A percentile compares a stretch with the other conserved stretches of the same genome.
Conservation (phyloP, 2,888 invertebrate species). For the Limulus polyphemus region DNA sequence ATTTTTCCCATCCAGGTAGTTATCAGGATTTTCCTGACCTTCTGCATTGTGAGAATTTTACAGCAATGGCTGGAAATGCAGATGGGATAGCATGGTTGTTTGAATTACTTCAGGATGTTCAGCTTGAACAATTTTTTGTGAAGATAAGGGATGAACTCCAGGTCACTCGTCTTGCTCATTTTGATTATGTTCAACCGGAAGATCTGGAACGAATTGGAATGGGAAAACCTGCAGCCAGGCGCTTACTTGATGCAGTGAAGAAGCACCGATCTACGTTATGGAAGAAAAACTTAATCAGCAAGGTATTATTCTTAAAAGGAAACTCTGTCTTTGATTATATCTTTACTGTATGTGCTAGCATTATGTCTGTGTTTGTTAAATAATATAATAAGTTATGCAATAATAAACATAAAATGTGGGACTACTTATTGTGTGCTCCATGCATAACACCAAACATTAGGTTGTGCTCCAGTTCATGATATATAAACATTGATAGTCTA, state of each 20-base stretch:
- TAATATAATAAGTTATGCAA: too few species aligned
- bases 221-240: conserved; percentile 79
- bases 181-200: conserved; percentile 89
- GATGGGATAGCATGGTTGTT: conserved; percentile 56
- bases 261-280: conserved; percentile 47
- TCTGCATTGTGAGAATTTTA: not conserved
- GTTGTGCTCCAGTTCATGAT: too few species aligned
- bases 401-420: too few species aligned
- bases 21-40: not conserved
- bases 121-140: conserved; percentile 78
- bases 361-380: too few species aligned
- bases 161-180: conserved; percentile 84
- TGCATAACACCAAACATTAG: too few species aligned
- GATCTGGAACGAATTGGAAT: conserved; percentile 90
- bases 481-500: too few species aligned
- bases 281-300: conserved; percentile 22
- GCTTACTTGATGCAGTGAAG: conserved; percentile 81
- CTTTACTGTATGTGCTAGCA: too few species aligned
- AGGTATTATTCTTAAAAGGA: conserved; percentile 9
- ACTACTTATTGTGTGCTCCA: too few species aligned
- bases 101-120: conserved; percentile 74
- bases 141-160: conserved; percentile 79
- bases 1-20: not conserved
- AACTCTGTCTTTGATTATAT: too few species aligned
- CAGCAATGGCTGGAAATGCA: conserved; percentile 13